A percentile compares a stretch with the other conserved stretches of the same genome.
Conservation (phyloP, 2,113 vertebrate species). For the Cichladusa arquata region DNA sequence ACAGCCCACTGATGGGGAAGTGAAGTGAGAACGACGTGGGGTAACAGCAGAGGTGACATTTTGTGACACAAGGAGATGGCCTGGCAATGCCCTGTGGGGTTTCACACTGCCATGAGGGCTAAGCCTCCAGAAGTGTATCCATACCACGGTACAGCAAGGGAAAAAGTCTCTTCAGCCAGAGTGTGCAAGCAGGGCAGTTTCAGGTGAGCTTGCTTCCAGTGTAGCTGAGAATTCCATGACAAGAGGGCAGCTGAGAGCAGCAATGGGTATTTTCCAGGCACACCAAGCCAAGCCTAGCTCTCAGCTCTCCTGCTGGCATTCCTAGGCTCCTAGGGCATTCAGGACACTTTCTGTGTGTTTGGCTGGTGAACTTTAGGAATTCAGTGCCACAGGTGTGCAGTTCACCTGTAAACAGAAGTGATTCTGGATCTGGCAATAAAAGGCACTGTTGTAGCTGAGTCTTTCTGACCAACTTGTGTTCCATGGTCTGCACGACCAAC, state of each 20-base stretch:
- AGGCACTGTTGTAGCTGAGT: neutral
- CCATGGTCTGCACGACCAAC: neutral
- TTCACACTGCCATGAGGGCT: neutral
- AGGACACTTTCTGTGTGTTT: neutral
- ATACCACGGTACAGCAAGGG: neutral
- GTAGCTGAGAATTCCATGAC: neutral
- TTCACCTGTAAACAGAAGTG: neutral
- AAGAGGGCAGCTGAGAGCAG: neutral
- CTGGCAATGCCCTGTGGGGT: neutral
- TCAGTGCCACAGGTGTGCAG: neutral
- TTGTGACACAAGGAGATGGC: slow-evolving; percentile 23
- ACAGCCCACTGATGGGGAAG: neutral
- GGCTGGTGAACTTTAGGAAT: neutral
- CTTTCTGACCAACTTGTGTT: neutral
- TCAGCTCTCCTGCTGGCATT: neutral
- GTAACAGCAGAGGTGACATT: neutral
- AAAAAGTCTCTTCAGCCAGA: neutral
- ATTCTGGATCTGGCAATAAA: neutral
- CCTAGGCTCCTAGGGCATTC: neutral
- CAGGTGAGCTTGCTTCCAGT: neutral
- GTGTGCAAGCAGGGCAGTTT: neutral
- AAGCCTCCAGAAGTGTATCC: neutral
- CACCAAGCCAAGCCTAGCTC: neutral
- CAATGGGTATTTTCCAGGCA: neutral
- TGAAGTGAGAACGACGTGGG: neutral